Conservation (phyloP, 2,113 vertebrate species). For the Anser brachyrhynchus region DNA sequence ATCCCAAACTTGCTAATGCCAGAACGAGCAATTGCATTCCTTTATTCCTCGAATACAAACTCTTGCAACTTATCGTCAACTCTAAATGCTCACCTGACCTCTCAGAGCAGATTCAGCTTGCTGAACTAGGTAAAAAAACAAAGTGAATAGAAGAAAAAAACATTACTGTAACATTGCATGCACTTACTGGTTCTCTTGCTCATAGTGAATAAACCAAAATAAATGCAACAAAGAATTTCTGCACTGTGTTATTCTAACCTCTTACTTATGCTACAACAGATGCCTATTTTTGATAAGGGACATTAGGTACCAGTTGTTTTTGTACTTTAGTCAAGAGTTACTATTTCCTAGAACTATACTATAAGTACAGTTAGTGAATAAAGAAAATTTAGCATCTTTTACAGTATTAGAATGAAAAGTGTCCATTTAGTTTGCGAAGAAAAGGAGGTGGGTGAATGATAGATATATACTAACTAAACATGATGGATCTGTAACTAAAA, state of each 20-base stretch:
- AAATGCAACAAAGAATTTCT: background rate
- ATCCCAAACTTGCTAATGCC: background rate
- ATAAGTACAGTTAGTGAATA: background rate
- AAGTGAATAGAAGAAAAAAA: background rate
- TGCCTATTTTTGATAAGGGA: background rate
- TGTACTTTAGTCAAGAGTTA: background rate
- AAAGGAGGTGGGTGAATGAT: background rate
- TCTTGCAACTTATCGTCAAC: background rate
- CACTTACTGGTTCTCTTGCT: background rate
- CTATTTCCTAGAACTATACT: background rate
- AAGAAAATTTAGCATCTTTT: background rate
- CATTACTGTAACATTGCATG: background rate
- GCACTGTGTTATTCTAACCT: background rate
- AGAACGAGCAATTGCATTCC: background rate
- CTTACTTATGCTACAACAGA: background rate
- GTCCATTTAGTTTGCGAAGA: background rate
- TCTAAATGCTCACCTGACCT: background rate
- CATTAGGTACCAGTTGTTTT: background rate
- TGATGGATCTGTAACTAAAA: background rate
- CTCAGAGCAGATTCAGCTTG: background rate
- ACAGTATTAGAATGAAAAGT: background rate
- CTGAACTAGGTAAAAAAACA: background rate
- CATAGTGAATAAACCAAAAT: background rate
- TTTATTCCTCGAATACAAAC: background rate
- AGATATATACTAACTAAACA: background rate